These are phyloP conservation scores for Falco columbarius DNA, from an alignment of 2,797 vertebrate species.

Conservation along the genomic window DNA sequence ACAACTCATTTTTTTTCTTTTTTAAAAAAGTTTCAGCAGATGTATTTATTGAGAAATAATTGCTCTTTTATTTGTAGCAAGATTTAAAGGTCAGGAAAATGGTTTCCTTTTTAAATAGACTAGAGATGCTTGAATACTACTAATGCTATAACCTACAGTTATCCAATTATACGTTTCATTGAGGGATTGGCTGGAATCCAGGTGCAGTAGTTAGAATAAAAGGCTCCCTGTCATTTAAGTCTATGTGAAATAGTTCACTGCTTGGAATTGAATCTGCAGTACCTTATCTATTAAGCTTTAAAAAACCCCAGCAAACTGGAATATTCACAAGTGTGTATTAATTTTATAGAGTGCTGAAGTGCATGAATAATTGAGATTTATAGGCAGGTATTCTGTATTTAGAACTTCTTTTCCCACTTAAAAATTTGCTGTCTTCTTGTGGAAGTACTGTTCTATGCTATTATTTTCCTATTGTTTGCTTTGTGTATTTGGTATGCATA, in stretches of 20 bases:
- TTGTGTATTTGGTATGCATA: conserved; percentile 40
- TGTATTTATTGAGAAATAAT: conserved; percentile 31
- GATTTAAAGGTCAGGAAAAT: conserved; percentile 53
- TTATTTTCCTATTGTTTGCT: conserved; percentile 32
- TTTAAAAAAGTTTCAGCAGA: not conserved
- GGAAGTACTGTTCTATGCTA: not conserved
- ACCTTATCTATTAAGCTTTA: not conserved
- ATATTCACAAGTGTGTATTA: not conserved
- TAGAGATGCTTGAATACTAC: not conserved
- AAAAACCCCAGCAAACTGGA: not conserved
- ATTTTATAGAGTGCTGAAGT: not conserved
- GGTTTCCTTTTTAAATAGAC: conserved; percentile 47
- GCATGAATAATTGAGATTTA: not conserved
- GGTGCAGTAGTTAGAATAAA: conserved; percentile 22
- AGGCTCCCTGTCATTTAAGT: conserved; percentile 20
- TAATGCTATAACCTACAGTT: conserved; percentile 55
- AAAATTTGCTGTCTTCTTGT: not conserved
- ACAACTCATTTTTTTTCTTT: not conserved
- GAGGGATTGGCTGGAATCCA: conserved; percentile 49
- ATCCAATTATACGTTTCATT: conserved; percentile 59
- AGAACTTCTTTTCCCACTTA: not conserved
- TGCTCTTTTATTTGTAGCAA: conserved; percentile 22
- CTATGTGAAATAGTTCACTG: conserved; percentile 18
- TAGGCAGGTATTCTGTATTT: not conserved
- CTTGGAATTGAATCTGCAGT: not conserved